A percentile compares a stretch with the other conserved stretches of the same genome.
phyloP scores from a whole-genome alignment of 92 coral and sea anemone genomes.

The Porites lobata region DNA sequence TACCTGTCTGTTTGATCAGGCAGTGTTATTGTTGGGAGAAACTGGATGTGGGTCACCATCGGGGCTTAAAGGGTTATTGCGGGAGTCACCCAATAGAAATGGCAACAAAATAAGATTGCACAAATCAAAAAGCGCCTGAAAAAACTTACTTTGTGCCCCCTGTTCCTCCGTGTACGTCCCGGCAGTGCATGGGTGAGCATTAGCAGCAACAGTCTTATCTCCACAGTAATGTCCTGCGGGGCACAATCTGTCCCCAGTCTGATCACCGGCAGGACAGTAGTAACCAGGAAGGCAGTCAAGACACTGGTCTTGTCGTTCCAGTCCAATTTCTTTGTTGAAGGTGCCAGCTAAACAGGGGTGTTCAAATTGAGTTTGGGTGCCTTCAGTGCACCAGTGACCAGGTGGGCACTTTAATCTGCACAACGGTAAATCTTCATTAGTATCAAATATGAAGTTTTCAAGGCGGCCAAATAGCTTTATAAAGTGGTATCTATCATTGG shows the following conservation, averaged over 20 bases:
- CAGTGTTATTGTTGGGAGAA: too few species aligned
- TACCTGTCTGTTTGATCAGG: too few species aligned
- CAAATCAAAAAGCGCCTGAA: not conserved
- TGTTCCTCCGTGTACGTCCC: slow-evolving; percentile 95
- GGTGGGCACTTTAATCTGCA: slow-evolving; percentile 92
- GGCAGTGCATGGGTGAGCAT: slow-evolving; percentile 67
- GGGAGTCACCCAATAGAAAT: not conserved
- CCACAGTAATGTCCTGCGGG: slow-evolving; percentile 92
- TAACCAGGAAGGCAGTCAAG: slow-evolving; percentile 78
- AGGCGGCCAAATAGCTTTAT: too few species aligned
- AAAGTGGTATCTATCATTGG: too few species aligned
- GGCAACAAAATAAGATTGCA: not conserved
- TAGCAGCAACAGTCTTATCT: slow-evolving; percentile 48
- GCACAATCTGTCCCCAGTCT: slow-evolving; percentile 85
- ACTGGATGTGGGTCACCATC: too few species aligned
- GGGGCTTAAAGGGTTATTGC: too few species aligned
- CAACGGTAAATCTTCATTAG: too few species aligned
- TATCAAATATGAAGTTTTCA: too few species aligned
- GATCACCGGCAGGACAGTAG: slow-evolving; percentile 91
- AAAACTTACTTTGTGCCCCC: slow-evolving; percentile 90
- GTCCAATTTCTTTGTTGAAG: slow-evolving; percentile 80
- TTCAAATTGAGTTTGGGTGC: slow-evolving; percentile 84
- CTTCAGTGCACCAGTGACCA: slow-evolving; percentile 90
- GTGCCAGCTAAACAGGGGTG: slow-evolving; percentile 88
- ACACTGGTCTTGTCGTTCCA: slow-evolving; percentile 89